Base-by-base conservation (phyloP, 2,113 vertebrate genomes). In the Cyprinus carpio region DNA sequence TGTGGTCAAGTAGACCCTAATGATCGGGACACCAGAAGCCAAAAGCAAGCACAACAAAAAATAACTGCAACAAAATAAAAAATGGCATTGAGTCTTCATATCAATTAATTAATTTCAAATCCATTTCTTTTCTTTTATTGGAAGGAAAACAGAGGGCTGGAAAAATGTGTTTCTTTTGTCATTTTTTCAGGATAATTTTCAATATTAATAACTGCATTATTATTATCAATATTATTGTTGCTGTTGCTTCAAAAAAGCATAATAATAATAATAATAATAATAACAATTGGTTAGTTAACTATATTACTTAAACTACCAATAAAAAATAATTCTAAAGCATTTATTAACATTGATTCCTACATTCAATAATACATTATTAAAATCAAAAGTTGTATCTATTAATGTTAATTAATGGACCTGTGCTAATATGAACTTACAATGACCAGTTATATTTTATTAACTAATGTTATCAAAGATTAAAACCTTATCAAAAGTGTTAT, bases 1-100 rank as follows among this genome's bases (percentile, higher is more conserved):
- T 75, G 56, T 62, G 81, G 74, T 83, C 62, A 69, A 64, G 16
- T 29, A 67, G 43, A 77, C 18, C n/a, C 9, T 51, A 69, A 81
- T 67, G 40, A 67, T 27, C 15, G 46, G 51, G 62, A n/a, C 79
- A 23, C 10, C 16, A 67, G 4, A 51, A 23, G 25, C 9, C 23
- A 81, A 81, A 65, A 64, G 40, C 13, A 46, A 16, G 4, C 18
- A 16, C 25, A 51, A 54, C 1, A 6, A 74, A 51, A 51, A 76
- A 51, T 49, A 54, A 76, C 25, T 1, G 0, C 15, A 29, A 43
- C 58, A 40, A 79, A 79, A 62, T 10, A 29, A 31, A 15, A 51
- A 75, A 46, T 51, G 2, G 10, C 43, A 51, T 10, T 2, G 18
- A 37, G 31, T 37, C 67, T 23, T 16, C 0, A 23, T 40, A 34